A percentile compares a stretch with the other conserved stretches of the same genome.
phyloP scores from a whole-genome alignment of 2,113 vertebrate genomes.

The Malurus melanocephalus region DNA sequence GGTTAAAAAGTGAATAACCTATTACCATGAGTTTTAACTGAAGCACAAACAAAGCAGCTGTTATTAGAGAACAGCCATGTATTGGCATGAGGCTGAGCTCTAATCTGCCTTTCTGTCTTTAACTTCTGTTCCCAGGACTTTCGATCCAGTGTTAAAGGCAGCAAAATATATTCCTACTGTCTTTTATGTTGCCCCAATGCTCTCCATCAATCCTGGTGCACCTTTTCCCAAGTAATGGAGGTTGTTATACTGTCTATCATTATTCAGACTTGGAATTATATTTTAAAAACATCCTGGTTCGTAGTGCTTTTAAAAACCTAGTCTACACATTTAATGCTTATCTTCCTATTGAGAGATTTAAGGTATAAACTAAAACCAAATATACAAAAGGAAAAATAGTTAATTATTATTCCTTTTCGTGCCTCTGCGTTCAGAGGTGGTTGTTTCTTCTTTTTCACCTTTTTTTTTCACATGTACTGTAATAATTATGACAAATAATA shows the following conservation, averaged over 20 bases:
- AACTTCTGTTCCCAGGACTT: background rate
- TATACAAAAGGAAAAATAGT: background rate
- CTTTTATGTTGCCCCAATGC: background rate
- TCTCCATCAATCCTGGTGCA: background rate
- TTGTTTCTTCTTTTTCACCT: fast-evolving
- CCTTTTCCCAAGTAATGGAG: background rate
- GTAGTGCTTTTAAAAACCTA: background rate
- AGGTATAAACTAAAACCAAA: background rate
- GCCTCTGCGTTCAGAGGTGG: background rate
- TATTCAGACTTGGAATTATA: background rate
- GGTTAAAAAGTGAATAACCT: background rate
- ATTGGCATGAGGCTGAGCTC: background rate
- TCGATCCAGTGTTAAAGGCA: background rate
- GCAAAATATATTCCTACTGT: background rate
- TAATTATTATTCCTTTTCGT: background rate
- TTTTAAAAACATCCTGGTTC: background rate
- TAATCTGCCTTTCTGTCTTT: background rate
- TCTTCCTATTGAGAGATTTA: background rate
- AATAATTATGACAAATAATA: background rate
- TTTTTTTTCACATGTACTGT: background rate
- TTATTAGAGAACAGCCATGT: background rate
- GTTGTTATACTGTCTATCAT: background rate
- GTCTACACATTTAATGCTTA: background rate
- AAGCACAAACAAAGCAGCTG: background rate
- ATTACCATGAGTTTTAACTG: background rate